These are phyloP conservation scores for Scolopax mira DNA, from an alignment of 2,113 vertebrate genomes.

Conservation along the genomic window DNA sequence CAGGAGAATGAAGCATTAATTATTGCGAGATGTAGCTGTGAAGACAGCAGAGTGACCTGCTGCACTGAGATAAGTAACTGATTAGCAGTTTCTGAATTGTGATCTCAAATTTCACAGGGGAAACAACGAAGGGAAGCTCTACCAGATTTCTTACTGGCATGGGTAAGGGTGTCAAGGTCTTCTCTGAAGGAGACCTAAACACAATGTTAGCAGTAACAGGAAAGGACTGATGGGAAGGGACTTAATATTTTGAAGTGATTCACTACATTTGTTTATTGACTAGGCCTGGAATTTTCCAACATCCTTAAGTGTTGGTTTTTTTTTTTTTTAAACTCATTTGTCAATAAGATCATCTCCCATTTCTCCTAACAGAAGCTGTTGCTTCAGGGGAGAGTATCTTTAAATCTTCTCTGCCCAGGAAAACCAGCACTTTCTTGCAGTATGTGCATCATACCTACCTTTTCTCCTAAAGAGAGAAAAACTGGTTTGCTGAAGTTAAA, in stretches of 20 bases:
- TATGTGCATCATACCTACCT: neutral
- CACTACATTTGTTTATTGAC: neutral
- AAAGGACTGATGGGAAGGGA: neutral
- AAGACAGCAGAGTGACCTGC: neutral
- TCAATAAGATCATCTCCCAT: neutral
- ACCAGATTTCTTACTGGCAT: neutral
- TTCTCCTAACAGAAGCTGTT: neutral
- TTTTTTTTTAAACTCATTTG: neutral
- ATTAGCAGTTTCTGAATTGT: neutral
- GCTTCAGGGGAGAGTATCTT: neutral
- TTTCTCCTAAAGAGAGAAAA: neutral
- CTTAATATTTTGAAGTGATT: neutral
- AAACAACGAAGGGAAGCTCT: neutral
- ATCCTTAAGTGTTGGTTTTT: neutral
- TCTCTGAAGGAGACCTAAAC: neutral
- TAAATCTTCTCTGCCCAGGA: neutral
- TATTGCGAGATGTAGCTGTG: neutral
- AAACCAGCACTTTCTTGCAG: neutral
- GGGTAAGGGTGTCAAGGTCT: neutral
- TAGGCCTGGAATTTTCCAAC: neutral
- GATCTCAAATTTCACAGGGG: neutral
- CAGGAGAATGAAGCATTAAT: neutral
- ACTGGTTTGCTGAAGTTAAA: neutral
- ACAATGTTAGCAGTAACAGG: neutral
- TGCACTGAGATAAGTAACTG: neutral